phyloP scores from a whole-genome alignment of 2,113 vertebrate species.

The Sphyrna mokarran region DNA sequence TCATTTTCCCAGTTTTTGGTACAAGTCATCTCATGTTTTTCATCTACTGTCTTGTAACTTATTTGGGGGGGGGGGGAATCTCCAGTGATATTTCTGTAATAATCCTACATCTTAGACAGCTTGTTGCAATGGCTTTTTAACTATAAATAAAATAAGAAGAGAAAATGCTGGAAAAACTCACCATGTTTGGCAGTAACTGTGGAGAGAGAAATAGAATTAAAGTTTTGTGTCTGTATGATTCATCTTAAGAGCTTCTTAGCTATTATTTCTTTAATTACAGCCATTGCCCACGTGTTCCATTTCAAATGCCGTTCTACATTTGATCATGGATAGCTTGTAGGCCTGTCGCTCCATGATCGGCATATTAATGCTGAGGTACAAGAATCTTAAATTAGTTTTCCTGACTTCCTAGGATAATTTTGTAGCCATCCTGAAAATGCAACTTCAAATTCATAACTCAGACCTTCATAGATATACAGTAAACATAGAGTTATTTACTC shows the following conservation, averaged over 20 bases:
- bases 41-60: neutral
- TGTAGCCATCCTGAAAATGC: neutral
- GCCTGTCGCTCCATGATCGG: neutral
- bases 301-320: too few relatives aligned
- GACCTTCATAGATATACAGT: neutral
- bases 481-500: neutral
- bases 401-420: neutral
- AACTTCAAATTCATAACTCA: neutral
- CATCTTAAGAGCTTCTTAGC: too few relatives aligned
- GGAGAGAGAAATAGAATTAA: too few relatives aligned
- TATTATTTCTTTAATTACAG: neutral
- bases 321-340: neutral
- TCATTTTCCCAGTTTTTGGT: neutral
- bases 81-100: neutral
- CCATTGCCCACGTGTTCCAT: neutral
- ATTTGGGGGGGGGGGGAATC: neutral
- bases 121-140: neutral
- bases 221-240: too few relatives aligned
- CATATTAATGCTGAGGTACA: neutral
- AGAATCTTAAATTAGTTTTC: neutral
- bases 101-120: neutral
- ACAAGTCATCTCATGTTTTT: neutral
- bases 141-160: too few relatives aligned
- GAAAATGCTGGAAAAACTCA: too few relatives aligned
- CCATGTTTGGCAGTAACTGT: too few relatives aligned